Base-by-base conservation (phyloP, 2,797 vertebrate species). In the Spondyliosoma cantharus region DNA sequence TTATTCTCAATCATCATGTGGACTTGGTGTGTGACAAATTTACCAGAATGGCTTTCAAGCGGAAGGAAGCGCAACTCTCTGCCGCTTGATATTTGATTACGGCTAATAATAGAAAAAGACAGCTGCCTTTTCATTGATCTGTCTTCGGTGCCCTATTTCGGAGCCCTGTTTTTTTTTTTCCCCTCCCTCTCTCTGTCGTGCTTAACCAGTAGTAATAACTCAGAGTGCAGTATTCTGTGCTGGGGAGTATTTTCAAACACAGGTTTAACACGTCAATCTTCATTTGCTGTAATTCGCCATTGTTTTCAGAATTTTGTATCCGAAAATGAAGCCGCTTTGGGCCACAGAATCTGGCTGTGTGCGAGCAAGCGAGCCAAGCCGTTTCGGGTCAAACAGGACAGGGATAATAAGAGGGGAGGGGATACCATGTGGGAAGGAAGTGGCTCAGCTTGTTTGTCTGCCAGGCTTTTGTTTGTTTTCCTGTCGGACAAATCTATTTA, bases 401-500 rank as follows among this genome's bases (percentile, higher is more conserved):
- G 78, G 83, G 78, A 84, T 92, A 90, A 90, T 85, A 82, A 81
- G 82, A 84, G 87, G 86, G 91, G 87, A 89, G 91, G 86, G 89
- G 86, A 79, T 73, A 74, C 61, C 63, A 76, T 78, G 78, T 69
- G 77, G 91, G 84, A 91, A 94, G 93, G 92, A 94, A 94, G 90
- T 88, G 76, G 90, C 90, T 74, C 50, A 4, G 87, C 81, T 89
- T 92, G 90, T 91, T 93, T 90, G 87, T 90, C 85, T 83, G 81
- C 87, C 79, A 79, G 83, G 88, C 87, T 88, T 93, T 93, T 93
- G 92, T 93, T 93, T 92, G 90, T 92, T 91, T 92, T 92, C 89
- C 90, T 93, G 88, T 89, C 16, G 71, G 86, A 84, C 76, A 90
- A 87, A 93, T 91, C 83, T 90, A 74, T 91, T 93, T 88, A 86